Conservation (phyloP, 2,797 vertebrate species). For the Sphenopsis melanotis region DNA sequence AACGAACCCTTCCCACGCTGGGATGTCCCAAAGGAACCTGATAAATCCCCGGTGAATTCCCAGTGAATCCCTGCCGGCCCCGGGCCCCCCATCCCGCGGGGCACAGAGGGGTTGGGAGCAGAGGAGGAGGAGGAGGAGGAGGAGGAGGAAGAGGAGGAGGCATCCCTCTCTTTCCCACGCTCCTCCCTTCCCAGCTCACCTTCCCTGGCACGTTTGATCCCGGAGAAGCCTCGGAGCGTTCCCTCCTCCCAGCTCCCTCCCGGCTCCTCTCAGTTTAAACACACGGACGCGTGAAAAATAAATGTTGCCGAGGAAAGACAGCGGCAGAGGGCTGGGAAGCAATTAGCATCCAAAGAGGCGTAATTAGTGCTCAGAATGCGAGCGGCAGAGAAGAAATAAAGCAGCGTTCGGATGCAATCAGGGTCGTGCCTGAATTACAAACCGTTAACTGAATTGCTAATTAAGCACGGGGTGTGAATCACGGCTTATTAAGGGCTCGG, state of each 20-base stretch:
- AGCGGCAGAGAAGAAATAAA: constrained; percentile 53
- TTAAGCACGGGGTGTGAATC: constrained; percentile 49
- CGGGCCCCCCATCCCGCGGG: background rate
- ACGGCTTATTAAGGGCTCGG: background rate
- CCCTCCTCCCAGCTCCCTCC: background rate
- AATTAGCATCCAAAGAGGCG: constrained; percentile 67
- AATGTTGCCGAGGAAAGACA: constrained; percentile 39
- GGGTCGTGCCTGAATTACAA: constrained; percentile 65
- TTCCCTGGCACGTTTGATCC: background rate
- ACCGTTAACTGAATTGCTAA: constrained; percentile 56
- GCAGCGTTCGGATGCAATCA: constrained; percentile 59
- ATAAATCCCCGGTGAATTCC: too few relatives aligned
- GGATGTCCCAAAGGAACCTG: background rate
- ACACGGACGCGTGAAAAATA: constrained; percentile 56
- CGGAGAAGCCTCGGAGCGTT: background rate
- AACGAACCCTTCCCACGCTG: background rate
- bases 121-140: background rate
- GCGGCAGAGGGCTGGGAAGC: constrained; percentile 60
- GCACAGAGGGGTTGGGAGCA: background rate
- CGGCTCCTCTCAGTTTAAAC: constrained; percentile 26
- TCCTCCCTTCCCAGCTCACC: background rate
- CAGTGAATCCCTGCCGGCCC: background rate
- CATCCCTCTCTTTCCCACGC: background rate
- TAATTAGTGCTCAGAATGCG: constrained; percentile 69
- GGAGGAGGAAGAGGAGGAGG: background rate